A percentile compares a stretch with the other conserved stretches of the same genome.
These are phyloP conservation scores for Danio albolineatus DNA, from an alignment of 2,797 vertebrate species.

Conservation along the genomic window DNA sequence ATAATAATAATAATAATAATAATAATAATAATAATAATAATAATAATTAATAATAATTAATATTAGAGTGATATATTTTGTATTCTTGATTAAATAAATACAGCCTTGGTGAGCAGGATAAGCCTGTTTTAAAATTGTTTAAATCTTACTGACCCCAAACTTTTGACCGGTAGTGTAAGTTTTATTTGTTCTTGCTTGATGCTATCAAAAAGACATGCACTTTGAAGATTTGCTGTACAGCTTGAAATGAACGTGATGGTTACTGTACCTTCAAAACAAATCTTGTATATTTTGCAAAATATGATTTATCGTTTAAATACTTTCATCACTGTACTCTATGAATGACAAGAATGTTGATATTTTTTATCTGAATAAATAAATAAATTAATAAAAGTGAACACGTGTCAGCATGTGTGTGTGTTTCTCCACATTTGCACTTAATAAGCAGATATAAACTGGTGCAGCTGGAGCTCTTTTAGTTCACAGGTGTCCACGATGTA, in stretches of 20 bases:
- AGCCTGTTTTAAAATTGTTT: too few relatives aligned
- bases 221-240: background rate
- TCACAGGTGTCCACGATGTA: constrained; percentile 42
- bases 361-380: background rate
- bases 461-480: constrained; percentile 38
- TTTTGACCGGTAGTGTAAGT: too few relatives aligned
- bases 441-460: constrained; percentile 40
- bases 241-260: background rate
- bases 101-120: too few relatives aligned
- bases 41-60: too few relatives aligned
- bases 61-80: too few relatives aligned
- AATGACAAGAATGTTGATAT: background rate
- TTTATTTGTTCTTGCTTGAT: constrained; percentile 5
- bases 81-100: too few relatives aligned
- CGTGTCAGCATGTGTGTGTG: background rate
- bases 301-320: background rate
- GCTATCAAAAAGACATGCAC: background rate
- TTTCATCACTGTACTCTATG: background rate
- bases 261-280: background rate
- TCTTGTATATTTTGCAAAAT: background rate
- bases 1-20: too few relatives aligned
- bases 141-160: too few relatives aligned
- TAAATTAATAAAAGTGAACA: background rate
- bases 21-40: too few relatives aligned
- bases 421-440: constrained; percentile 35